Conservation (phyloP, 53 echinoderm and acorn worm genomes). For the Temnopleurus reevesii region DNA sequence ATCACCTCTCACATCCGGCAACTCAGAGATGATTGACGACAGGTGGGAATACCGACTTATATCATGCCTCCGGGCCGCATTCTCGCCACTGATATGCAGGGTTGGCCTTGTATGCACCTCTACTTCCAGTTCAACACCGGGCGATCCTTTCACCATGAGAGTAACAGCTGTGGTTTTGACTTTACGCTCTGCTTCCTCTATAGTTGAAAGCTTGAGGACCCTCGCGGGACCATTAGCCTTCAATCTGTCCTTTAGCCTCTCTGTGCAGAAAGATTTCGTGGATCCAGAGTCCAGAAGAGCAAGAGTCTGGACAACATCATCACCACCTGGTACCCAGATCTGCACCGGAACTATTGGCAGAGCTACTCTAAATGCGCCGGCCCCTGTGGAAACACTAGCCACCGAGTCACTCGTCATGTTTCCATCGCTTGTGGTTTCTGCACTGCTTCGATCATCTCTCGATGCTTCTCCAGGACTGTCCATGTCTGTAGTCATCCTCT, state of each 20-base stretch:
- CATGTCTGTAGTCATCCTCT: neutral
- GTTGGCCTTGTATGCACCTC: conserved; percentile 3
- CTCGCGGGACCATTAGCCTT: neutral
- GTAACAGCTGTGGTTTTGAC: conserved; percentile 10
- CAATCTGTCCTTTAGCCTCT: neutral
- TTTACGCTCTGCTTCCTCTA: neutral
- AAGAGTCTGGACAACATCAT: neutral
- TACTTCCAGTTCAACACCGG: neutral
- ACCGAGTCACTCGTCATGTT: neutral
- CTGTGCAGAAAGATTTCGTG: neutral
- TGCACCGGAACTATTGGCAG: neutral
- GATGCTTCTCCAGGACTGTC: neutral
- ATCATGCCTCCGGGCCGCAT: conserved; percentile 1
- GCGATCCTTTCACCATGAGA: conserved; percentile 13
- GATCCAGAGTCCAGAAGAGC: neutral
- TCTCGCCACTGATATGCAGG: neutral
- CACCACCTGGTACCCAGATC: neutral
- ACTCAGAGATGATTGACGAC: neutral
- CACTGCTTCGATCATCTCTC: neutral
- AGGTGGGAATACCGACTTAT: neutral
- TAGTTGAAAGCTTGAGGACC: neutral
- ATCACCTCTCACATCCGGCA: neutral
- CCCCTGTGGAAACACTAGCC: neutral
- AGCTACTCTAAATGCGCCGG: neutral
- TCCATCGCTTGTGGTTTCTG: too few species aligned